Conservation (phyloP, 1,140 invertebrate genomes). For the Hylyphantes graminicola region DNA sequence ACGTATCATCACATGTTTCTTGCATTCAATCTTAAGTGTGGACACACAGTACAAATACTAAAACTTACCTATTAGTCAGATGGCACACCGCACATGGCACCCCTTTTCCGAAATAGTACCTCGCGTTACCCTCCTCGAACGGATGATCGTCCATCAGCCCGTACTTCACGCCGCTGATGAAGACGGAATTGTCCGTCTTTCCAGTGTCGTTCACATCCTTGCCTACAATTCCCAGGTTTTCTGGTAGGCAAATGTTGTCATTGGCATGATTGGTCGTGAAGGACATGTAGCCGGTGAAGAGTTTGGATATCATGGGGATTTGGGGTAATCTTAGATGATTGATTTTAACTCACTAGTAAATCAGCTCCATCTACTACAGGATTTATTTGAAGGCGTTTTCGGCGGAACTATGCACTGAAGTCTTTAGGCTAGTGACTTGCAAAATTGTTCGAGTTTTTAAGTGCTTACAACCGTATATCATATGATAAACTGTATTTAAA, state of each 20-base stretch:
- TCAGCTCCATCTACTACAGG: too few species aligned
- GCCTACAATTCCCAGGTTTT: constrained; percentile 3
- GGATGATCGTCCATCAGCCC: constrained; percentile 46
- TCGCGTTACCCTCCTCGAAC: constrained; percentile 10
- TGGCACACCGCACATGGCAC: constrained; percentile 42
- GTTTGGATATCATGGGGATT: constrained; percentile 35
- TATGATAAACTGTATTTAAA: too few species aligned
- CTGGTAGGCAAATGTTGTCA: constrained; percentile 36
- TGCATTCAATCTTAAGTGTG: too few species aligned
- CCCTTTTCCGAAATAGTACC: constrained; percentile 23
- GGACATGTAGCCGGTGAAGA: constrained; percentile 26
- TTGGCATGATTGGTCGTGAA: constrained; percentile 14
- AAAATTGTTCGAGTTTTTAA: too few species aligned
- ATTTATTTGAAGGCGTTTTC: too few species aligned
- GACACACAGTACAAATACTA: too few species aligned
- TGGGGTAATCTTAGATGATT: constrained; percentile 41
- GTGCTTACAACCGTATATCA: too few species aligned
- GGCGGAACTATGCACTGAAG: too few species aligned
- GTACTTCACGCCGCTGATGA: constrained; percentile 24
- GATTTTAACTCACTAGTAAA: too few species aligned
- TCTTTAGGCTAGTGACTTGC: too few species aligned
- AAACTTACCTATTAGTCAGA: constrained; percentile 45
- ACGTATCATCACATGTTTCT: too few species aligned
- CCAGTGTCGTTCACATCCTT: background rate
- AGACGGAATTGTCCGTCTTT: background rate